phyloP scores from a whole-genome alignment of 2,888 invertebrate species.

The Sipha maydis region DNA sequence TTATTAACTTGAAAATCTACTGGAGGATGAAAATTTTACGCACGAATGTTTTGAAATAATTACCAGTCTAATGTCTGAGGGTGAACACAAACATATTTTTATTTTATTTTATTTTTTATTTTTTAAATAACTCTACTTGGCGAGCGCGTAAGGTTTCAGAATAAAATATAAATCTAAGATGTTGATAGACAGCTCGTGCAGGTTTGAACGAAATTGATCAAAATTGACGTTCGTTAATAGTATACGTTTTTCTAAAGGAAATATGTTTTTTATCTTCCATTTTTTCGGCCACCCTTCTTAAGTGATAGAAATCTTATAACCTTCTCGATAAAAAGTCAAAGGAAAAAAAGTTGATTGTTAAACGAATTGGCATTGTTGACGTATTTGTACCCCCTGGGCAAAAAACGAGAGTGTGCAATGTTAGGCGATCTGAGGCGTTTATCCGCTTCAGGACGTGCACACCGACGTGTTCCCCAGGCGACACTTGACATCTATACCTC shows the following conservation, averaged over 20 bases:
- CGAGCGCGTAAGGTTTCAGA: background rate
- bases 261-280: constrained; percentile 35
- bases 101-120: background rate
- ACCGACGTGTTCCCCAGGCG: constrained; percentile 55
- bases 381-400: constrained; percentile 3
- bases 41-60: constrained; percentile 62
- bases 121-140: background rate
- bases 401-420: background rate
- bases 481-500: constrained; percentile 54
- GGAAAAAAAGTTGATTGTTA: constrained; percentile 42
- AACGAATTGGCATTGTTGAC: constrained; percentile 60
- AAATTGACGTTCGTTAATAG: constrained; percentile 49
- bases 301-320: constrained; percentile 55
- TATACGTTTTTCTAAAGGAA: constrained; percentile 22
- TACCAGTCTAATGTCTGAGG: constrained; percentile 24
- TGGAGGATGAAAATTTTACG: constrained; percentile 58
- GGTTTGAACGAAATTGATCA: background rate
- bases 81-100: background rate
- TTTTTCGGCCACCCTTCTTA: constrained; percentile 30
- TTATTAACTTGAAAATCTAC: constrained; percentile 58
- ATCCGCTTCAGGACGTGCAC: constrained; percentile 57
- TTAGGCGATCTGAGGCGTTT: constrained; percentile 46
- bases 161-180: constrained; percentile 19
- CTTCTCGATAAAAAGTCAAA: background rate
- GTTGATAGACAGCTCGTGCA: background rate